phyloP scores from a whole-genome alignment of 2,888 invertebrate genomes.

The Ichneumon xanthorius region DNA sequence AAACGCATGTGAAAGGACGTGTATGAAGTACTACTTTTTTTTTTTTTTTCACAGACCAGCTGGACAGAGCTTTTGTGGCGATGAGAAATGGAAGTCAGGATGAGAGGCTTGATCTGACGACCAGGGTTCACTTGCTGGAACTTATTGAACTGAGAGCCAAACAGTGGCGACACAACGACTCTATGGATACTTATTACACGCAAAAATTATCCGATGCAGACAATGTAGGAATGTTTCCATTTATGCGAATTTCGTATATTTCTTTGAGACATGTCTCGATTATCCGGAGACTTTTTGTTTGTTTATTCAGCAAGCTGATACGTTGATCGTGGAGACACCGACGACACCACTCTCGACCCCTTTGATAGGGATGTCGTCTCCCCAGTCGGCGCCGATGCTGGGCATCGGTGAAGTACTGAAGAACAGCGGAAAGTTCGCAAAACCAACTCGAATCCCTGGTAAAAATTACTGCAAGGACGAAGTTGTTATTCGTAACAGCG shows the following conservation, averaged over 20 bases:
- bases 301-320: constrained; percentile 63
- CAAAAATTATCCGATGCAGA: constrained; percentile 84
- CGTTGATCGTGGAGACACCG: constrained; percentile 77
- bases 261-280: neutral
- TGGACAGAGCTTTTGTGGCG: constrained; percentile 93
- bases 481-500: constrained; percentile 97
- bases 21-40: constrained; percentile 34
- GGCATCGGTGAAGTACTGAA: constrained; percentile 94
- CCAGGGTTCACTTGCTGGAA: constrained; percentile 95
- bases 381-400: constrained; percentile 88
- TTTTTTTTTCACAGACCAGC: constrained; percentile 87
- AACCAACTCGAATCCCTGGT: constrained; percentile 95
- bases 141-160: constrained; percentile 96
- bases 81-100: constrained; percentile 96
- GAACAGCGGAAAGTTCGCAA: constrained; percentile 94
- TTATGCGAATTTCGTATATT: neutral
- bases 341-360: constrained; percentile 78
- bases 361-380: constrained; percentile 82
- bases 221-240: constrained; percentile 80
- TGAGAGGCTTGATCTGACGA: constrained; percentile 93
- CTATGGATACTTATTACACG: constrained; percentile 93
- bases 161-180: constrained; percentile 94
- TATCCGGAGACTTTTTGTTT: constrained; percentile 11
- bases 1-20: neutral
- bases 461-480: constrained; percentile 98